Conservation (phyloP, 2,113 vertebrate genomes). For the Gadus chalcogrammus region DNA sequence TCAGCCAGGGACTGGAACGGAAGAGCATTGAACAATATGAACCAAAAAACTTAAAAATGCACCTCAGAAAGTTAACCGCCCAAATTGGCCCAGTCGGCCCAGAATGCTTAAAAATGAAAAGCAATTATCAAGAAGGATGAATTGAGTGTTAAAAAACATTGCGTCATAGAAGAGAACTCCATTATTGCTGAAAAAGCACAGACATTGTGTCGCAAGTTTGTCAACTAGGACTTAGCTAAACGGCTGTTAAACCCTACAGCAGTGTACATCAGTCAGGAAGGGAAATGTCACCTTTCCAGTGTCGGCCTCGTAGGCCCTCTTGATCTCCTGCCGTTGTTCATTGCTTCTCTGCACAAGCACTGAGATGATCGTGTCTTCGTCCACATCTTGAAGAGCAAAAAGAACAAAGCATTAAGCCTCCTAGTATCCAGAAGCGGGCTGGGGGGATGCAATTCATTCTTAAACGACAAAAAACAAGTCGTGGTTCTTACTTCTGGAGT, state of each 20-base stretch:
- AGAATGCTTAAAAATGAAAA: not conserved
- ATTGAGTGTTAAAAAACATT: not conserved
- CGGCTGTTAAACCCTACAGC: too few species aligned
- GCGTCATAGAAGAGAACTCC: not conserved
- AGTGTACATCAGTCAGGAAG: not conserved
- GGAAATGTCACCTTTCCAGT: constrained; percentile 74
- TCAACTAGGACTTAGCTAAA: too few species aligned
- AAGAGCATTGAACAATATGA: too few species aligned
- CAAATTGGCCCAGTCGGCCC: too few species aligned
- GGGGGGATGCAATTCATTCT: not conserved
- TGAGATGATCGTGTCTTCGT: constrained; percentile 83
- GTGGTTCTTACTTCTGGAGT: constrained; percentile 73
- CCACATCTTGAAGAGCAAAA: constrained; percentile 73
- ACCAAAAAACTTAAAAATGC: too few species aligned
- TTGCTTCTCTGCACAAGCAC: constrained; percentile 84
- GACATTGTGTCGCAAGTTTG: too few species aligned
- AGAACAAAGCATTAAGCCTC: not conserved
- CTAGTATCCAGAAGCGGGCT: too few species aligned
- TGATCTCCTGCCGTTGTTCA: constrained; percentile 86
- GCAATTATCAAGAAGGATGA: not conserved
- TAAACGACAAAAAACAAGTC: not conserved
- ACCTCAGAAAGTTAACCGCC: not conserved
- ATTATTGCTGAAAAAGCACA: too few species aligned
- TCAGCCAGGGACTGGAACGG: constrained; percentile 74
- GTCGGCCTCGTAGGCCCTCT: constrained; percentile 78